These are phyloP conservation scores for Pararge aegeria DNA, from an alignment of 1,140 invertebrate species.

Conservation along the genomic window DNA sequence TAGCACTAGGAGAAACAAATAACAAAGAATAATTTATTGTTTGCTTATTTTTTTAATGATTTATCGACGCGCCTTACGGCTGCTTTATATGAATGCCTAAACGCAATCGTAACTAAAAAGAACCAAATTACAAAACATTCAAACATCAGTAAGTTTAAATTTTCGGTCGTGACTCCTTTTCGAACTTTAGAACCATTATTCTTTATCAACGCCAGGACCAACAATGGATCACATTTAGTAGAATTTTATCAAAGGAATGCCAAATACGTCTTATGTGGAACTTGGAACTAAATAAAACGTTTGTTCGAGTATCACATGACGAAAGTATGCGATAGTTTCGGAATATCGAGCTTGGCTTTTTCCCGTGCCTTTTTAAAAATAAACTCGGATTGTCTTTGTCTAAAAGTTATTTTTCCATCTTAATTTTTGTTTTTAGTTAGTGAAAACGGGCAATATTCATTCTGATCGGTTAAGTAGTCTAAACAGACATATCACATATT, in stretches of 20 bases:
- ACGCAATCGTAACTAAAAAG: not conserved
- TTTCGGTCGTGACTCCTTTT: slow-evolving; percentile 23
- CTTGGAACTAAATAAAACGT: slow-evolving; percentile 19
- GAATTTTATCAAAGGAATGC: slow-evolving; percentile 23
- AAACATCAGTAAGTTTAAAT: slow-evolving; percentile 18
- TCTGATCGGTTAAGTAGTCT: too few species aligned
- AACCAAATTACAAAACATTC: not conserved
- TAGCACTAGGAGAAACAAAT: too few species aligned
- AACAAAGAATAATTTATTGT: too few species aligned
- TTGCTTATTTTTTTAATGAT: too few species aligned
- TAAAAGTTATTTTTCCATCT: too few species aligned
- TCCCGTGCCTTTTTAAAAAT: too few species aligned
- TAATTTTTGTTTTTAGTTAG: too few species aligned
- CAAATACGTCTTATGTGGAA: slow-evolving; percentile 9
- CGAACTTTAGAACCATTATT: slow-evolving; percentile 28
- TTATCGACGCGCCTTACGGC: too few species aligned
- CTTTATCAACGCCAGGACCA: slow-evolving; percentile 29
- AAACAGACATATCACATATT: too few species aligned
- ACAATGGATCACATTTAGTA: slow-evolving; percentile 28
- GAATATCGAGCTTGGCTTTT: not conserved
- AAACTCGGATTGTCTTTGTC: too few species aligned
- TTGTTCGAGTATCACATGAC: slow-evolving; percentile 10
- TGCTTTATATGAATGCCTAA: not conserved
- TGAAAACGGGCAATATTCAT: too few species aligned
- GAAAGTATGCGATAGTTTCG: not conserved